A percentile compares a stretch with the other conserved stretches of the same genome.
Conservation (phyloP, 2,888 invertebrate species). For the Epiblema foenella region DNA sequence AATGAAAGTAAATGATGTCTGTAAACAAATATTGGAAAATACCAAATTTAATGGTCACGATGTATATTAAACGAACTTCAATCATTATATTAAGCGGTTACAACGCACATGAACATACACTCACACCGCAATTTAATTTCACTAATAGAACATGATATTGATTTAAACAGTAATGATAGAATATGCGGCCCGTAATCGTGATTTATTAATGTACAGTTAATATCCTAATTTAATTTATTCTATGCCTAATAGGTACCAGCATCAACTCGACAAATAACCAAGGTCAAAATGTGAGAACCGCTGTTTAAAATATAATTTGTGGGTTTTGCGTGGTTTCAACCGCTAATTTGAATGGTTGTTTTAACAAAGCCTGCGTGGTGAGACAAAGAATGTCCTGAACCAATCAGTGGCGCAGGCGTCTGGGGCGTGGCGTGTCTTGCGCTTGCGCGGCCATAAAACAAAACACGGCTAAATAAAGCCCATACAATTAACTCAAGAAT, state of each 20-base stretch:
- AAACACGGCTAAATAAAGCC: conserved; percentile 59
- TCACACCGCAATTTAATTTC: conserved; percentile 21
- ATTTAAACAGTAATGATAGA: conserved; percentile 12
- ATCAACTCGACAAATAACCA: neutral
- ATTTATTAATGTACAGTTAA: conserved; percentile 2
- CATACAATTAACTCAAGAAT: conserved; percentile 70
- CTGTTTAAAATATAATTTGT: conserved; percentile 18
- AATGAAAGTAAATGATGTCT: too few species aligned
- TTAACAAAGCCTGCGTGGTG: conserved; percentile 69
- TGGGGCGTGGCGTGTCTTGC: conserved; percentile 74
- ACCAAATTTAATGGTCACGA: neutral
- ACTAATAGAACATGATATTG: conserved; percentile 13
- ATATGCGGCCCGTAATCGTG: neutral
- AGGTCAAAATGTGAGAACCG: conserved; percentile 20
- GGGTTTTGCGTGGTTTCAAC: conserved; percentile 43
- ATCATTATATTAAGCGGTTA: neutral
- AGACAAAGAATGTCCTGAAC: conserved; percentile 71
- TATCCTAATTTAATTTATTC: conserved; percentile 15
- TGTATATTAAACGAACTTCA: neutral
- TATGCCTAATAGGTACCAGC: neutral
- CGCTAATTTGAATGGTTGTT: conserved; percentile 69
- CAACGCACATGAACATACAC: neutral
- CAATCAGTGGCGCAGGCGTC: conserved; percentile 70
- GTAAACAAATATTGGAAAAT: neutral
- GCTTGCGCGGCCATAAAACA: conserved; percentile 69